phyloP scores from a whole-genome alignment of 2,797 vertebrate genomes.

The Tenualosa ilisha region DNA sequence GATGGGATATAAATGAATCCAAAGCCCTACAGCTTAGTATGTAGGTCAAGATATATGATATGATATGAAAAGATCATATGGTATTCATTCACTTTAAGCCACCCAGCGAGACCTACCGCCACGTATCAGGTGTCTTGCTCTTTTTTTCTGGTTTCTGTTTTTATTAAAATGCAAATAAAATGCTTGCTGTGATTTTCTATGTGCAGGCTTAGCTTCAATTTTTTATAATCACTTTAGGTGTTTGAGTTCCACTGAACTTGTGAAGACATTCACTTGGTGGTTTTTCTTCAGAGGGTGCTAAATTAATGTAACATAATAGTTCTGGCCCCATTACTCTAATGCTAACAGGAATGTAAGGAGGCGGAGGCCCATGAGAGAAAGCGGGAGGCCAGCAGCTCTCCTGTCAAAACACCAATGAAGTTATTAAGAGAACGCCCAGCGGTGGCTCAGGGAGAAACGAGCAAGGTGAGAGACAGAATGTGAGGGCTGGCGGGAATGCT shows the following conservation, averaged over 20 bases:
- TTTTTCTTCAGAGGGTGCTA: conserved; percentile 8
- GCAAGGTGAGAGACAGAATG: conserved; percentile 16
- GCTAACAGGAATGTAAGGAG: background rate
- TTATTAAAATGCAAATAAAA: background rate
- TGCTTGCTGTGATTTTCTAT: background rate
- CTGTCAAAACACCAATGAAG: background rate
- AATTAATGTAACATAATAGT: conserved; percentile 15
- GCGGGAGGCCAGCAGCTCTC: background rate
- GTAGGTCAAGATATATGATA: background rate
- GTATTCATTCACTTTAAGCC: conserved; percentile 8
- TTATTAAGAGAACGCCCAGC: background rate
- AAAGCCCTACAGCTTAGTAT: background rate
- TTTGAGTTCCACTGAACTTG: background rate
- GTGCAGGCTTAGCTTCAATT: background rate
- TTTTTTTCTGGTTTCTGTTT: background rate
- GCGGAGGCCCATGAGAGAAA: background rate
- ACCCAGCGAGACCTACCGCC: background rate
- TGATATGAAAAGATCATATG: conserved; percentile 12
- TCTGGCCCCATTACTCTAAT: conserved; percentile 8
- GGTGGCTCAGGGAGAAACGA: background rate
- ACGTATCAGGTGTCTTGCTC: background rate
- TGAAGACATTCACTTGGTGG: background rate
- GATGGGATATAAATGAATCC: background rate
- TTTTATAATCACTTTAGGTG: background rate
- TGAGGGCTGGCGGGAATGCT: background rate